These are phyloP conservation scores for Irena cyanogastra DNA, from an alignment of 2,113 vertebrate genomes.

Conservation along the genomic window DNA sequence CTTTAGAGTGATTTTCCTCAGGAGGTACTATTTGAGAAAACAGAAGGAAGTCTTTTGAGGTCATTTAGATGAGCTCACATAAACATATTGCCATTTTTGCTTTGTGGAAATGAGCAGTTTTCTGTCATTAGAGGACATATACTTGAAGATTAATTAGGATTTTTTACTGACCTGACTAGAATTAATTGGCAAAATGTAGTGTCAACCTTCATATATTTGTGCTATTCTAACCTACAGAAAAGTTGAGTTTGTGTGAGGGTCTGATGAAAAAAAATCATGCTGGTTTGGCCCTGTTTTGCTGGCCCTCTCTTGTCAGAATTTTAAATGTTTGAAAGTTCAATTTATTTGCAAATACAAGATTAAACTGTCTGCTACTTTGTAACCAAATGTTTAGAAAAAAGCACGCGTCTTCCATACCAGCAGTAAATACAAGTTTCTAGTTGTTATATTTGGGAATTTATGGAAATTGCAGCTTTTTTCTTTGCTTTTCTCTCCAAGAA, in stretches of 20 bases:
- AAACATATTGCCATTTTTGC: neutral
- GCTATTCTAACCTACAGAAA: neutral
- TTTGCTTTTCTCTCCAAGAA: neutral
- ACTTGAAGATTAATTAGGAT: neutral
- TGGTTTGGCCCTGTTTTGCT: neutral
- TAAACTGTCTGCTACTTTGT: neutral
- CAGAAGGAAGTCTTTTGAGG: neutral
- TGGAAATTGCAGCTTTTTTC: neutral
- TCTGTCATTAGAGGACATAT: neutral
- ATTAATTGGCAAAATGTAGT: neutral
- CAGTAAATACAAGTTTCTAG: neutral
- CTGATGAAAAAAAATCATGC: neutral
- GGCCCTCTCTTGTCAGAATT: neutral
- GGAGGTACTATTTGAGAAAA: neutral
- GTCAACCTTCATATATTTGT: neutral
- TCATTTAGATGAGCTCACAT: neutral
- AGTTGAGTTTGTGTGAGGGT: neutral
- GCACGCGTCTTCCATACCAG: fast-evolving
- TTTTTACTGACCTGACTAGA: neutral
- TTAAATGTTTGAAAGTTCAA: neutral
- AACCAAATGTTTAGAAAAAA: neutral
- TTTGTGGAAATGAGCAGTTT: neutral
- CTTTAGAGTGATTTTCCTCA: neutral
- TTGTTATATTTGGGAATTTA: neutral
- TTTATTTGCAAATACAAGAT: neutral